Evolutionary conservation across 2,888 invertebrate genomes (phyloP).

Genomic region (Eudasyphora cyanicolor): DNA sequence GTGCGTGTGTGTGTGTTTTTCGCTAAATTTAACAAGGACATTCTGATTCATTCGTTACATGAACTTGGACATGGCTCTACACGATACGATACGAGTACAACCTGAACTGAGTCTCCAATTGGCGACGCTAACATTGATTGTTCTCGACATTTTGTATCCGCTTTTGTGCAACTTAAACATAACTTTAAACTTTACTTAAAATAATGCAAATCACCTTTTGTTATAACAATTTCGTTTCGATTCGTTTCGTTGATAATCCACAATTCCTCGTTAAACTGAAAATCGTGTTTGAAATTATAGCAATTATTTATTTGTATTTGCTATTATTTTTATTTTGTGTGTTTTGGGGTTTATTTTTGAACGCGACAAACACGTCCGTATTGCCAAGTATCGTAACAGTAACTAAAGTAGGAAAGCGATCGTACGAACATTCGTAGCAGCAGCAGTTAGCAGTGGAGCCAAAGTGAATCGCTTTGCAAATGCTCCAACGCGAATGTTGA

Average conservation of each 20-base stretch:
- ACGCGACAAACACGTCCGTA: conserved; percentile 71
- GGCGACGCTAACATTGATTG: not conserved
- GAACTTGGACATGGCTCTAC: conserved; percentile 38
- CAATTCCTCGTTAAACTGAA: conserved; percentile 37
- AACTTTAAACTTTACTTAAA: not conserved
- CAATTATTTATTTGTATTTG: conserved; percentile 12
- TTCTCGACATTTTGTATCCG: not conserved
- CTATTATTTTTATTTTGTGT: too few relatives aligned
- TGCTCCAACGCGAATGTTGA: not conserved
- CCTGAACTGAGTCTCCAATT: not conserved
- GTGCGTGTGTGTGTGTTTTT: too few relatives aligned
- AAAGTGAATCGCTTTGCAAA: not conserved
- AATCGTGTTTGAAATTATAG: conserved; percentile 26
- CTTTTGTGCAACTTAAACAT: not conserved
- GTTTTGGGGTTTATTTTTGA: conserved; percentile 11
- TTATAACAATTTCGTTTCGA: conserved; percentile 33
- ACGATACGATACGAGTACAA: not conserved
- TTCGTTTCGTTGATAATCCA: conserved; percentile 23
- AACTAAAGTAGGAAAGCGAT: conserved; percentile 70
- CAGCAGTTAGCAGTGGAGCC: not conserved
- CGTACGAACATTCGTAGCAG: too few relatives aligned
- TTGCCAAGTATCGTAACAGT: conserved; percentile 76
- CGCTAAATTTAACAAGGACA: conserved; percentile 3
- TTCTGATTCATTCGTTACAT: not conserved
- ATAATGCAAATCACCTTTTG: conserved; percentile 29